Evolutionary conservation across 2,113 vertebrate genomes (phyloP), one percentile per base, ranked within the genome.

Genomic region (Eptatretus burgeri): DNA sequence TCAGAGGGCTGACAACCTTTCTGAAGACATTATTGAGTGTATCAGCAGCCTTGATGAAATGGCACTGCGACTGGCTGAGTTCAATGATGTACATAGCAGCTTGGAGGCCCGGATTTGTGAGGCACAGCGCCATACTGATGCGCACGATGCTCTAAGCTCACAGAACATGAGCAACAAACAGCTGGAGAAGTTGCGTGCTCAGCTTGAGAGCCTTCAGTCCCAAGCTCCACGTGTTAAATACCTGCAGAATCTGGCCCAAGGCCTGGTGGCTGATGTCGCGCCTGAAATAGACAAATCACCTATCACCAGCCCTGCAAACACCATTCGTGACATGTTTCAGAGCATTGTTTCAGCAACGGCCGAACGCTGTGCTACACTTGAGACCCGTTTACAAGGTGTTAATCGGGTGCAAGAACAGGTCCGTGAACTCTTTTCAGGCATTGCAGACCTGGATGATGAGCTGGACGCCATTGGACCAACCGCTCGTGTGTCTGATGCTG

Each of bases 111-210:
- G 85, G 66, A 74, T 98, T 52, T 87, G 95, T 73, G 82, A 81
- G 14, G 81, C 88, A 1, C 84, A 76, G 67, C 89, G 94, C 69
- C 85, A 94, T 69, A 77, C 96, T 51, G 85, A 94, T 70, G 86
- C 95, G 64, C 89, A 93, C 20, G 84, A 94, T 51, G 84, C 93
- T 0, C 71, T 98, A 0, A 89, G 93, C 20, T 78, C 84, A 0
- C 93, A 98, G 73, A 85, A 84, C 1, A 94, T 85, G 71, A 96
- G 85, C 69, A 83, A 77, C 49, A 98, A 98, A 75, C 95, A 93
- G 64, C 68, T 98, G 70, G 93, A 96, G 74, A 81, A 86, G 63
- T 74, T 98, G 52, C 77, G 81, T 51, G 73, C 77, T 2, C 88
- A 94, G 64, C 86, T 88, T 71, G 86, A 89, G 70, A 75, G 73